phyloP scores from a whole-genome alignment of 2,113 vertebrate genomes.

The Trichomycterus rosablanca region DNA sequence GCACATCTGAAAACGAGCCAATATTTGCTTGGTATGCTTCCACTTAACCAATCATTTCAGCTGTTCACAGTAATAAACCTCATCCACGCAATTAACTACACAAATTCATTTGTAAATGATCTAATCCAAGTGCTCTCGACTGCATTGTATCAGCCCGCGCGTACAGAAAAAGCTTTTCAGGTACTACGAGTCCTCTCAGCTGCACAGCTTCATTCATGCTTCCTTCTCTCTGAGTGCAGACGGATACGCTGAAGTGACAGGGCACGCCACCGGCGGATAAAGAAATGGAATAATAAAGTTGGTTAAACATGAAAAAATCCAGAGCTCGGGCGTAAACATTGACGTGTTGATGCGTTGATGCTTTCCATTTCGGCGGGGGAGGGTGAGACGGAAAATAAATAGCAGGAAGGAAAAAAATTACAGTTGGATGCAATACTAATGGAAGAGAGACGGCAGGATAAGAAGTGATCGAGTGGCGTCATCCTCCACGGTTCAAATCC shows the following conservation, averaged over 20 bases:
- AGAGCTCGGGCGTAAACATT: not conserved
- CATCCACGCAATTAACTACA: constrained; percentile 1
- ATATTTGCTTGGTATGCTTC: not conserved
- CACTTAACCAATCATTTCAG: constrained; percentile 5
- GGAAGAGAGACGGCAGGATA: constrained; percentile 4
- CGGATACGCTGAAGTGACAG: constrained; percentile 4
- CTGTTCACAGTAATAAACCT: constrained; percentile 3
- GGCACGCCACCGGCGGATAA: not conserved
- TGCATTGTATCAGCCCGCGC: constrained; percentile 3
- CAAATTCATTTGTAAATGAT: constrained; percentile 20
- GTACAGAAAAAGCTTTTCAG: not conserved
- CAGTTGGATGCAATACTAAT: not conserved
- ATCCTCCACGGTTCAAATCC: not conserved
- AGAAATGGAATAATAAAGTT: constrained; percentile 9
- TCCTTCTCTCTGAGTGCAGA: not conserved
- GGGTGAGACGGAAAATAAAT: not conserved
- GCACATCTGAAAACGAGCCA: not conserved
- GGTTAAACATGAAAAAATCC: not conserved
- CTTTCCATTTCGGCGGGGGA: not conserved
- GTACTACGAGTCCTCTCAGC: not conserved
- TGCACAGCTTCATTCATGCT: not conserved
- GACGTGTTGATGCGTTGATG: not conserved
- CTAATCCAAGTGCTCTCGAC: not conserved
- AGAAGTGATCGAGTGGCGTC: not conserved
- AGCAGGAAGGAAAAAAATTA: not conserved